phyloP scores from a whole-genome alignment of 2,888 invertebrate species.

The Nomada goodeniana region DNA sequence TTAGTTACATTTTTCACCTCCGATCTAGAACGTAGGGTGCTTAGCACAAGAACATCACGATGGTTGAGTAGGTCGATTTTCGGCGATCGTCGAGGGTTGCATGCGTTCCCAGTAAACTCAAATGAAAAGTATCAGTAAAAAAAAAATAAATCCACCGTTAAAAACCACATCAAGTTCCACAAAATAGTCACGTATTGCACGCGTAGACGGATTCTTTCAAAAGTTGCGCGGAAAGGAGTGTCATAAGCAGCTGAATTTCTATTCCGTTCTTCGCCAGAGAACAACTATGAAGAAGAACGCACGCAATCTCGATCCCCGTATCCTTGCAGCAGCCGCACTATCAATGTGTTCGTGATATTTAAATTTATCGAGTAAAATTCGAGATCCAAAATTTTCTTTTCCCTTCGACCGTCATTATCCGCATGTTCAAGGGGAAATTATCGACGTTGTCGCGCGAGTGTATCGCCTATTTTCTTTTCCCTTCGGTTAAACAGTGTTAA shows the following conservation, averaged over 20 bases:
- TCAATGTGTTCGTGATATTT: not conserved
- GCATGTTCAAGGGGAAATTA: not conserved
- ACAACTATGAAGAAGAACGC: constrained; percentile 3
- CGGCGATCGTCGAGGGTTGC: constrained; percentile 31
- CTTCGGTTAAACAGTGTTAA: not conserved
- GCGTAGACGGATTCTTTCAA: not conserved
- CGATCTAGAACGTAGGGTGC: constrained; percentile 65
- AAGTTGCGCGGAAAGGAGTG: not conserved
- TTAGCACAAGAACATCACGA: constrained; percentile 67
- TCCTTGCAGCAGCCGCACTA: not conserved
- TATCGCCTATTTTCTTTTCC: not conserved
- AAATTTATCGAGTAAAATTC: constrained; percentile 9
- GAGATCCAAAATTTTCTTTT: not conserved
- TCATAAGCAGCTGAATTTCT: not conserved
- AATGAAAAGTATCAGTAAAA: not conserved
- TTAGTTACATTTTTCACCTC: constrained; percentile 75
- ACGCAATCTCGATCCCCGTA: constrained; percentile 24
- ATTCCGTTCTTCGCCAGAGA: not conserved
- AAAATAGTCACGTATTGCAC: constrained; percentile 25
- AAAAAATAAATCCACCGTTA: not conserved
- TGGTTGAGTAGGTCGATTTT: constrained; percentile 71
- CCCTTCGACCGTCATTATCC: not conserved
- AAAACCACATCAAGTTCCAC: too few relatives aligned
- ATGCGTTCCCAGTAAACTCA: constrained; percentile 13
- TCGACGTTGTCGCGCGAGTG: constrained; percentile 22